Conservation (phyloP, 2,888 invertebrate species). For the Drosophila neotestacea region DNA sequence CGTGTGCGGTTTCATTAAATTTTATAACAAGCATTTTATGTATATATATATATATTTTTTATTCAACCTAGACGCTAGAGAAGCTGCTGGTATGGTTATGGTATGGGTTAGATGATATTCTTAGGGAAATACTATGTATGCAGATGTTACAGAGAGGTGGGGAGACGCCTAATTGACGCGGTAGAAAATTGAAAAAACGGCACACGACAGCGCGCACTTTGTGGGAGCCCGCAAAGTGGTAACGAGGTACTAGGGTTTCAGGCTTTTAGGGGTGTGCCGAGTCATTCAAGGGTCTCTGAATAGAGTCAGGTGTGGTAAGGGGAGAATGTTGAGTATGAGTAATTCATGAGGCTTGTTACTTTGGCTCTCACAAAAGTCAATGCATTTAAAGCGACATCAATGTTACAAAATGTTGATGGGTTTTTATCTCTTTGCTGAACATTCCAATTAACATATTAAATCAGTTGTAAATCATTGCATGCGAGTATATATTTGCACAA, state of each 20-base stretch:
- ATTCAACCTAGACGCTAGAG: conserved; percentile 45
- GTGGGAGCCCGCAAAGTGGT: conserved; percentile 40
- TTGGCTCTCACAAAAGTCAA: conserved; percentile 41
- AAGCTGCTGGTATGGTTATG: conserved; percentile 8
- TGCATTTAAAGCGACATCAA: conserved; percentile 61
- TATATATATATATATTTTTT: conserved; percentile 40
- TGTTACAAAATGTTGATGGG: conserved; percentile 30
- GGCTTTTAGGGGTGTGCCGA: conserved; percentile 15
- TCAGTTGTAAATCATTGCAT: conserved; percentile 71
- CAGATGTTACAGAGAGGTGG: conserved; percentile 1
- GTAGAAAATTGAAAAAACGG: conserved; percentile 57
- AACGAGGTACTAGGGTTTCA: conserved; percentile 11
- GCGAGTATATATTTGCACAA: conserved; percentile 57
- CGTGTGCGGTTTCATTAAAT: conserved; percentile 73
- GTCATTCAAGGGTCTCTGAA: conserved; percentile 46
- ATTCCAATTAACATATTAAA: conserved; percentile 72
- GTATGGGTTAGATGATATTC: conserved; percentile 17
- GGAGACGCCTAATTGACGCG: conserved; percentile 63
- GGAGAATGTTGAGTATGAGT: conserved; percentile 10
- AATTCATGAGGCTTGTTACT: conserved; percentile 44
- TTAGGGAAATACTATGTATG: conserved; percentile 23
- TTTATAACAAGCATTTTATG: conserved; percentile 74
- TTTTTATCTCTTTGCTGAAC: conserved; percentile 55
- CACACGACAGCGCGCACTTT: conserved; percentile 43
- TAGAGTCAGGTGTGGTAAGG: conserved; percentile 13